Evolutionary conservation across 2,888 invertebrate species (phyloP).

Genomic region (Drosophila borborema): DNA sequence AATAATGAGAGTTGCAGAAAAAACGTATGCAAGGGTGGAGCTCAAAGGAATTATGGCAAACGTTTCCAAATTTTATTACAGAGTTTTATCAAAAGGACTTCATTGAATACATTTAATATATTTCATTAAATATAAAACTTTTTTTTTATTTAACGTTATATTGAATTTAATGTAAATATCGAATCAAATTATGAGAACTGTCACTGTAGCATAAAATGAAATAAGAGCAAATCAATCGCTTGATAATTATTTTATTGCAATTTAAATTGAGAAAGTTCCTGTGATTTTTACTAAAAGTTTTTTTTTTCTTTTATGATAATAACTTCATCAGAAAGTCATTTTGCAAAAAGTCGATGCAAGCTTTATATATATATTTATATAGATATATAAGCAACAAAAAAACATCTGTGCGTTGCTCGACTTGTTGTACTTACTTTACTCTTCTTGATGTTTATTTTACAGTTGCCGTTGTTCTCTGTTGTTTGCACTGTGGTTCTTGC

Average conservation of each 20-base stretch:
- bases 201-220: not conserved
- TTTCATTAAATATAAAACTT: not conserved
- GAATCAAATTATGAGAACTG: not conserved
- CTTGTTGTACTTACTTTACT: slow-evolving; percentile 39
- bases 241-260: not conserved
- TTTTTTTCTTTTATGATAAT: slow-evolving; percentile 1
- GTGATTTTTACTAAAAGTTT: not conserved
- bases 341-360: slow-evolving; percentile 25
- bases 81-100: slow-evolving; percentile 1
- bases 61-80: slow-evolving; percentile 13
- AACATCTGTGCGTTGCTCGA: slow-evolving; percentile 45
- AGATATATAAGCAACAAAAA: slow-evolving; percentile 28
- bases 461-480: slow-evolving; percentile 15
- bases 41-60: slow-evolving; percentile 2
- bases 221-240: not conserved
- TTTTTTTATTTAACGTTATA: not conserved
- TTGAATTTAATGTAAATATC: not conserved
- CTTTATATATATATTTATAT: slow-evolving; percentile 8
- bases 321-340: slow-evolving; percentile 51
- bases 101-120: slow-evolving; percentile 3
- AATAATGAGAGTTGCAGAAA: not conserved
- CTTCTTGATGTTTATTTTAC: slow-evolving; percentile 35
- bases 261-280: not conserved
- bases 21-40: not conserved
- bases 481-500: slow-evolving; percentile 25